phyloP scores from a whole-genome alignment of 1,140 invertebrate species.

The Cydia strobilella region DNA sequence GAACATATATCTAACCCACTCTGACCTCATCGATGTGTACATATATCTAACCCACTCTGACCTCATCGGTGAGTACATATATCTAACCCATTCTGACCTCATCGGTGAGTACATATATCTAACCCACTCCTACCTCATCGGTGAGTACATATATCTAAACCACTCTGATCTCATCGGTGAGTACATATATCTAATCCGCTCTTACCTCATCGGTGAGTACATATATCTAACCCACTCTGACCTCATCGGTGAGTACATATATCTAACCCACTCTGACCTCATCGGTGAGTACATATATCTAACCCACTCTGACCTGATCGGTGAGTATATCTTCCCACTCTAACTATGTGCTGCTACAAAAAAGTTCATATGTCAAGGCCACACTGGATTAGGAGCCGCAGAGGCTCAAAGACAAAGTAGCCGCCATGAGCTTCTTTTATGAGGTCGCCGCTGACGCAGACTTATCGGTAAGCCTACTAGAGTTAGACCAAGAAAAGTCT shows the following conservation, averaged over 20 bases:
- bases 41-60: neutral
- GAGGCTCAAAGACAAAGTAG: conserved; percentile 83
- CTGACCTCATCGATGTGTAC: no score
- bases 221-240: neutral
- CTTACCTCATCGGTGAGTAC: conserved; percentile 84
- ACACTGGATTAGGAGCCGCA: conserved; percentile 63
- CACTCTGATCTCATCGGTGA: no score
- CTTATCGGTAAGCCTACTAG: no score
- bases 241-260: no score
- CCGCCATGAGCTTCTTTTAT: conserved; percentile 43
- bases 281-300: conserved; percentile 20
- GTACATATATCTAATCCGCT: conserved; percentile 67
- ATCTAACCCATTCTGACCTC: neutral
- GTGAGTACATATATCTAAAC: conserved; percentile 60
- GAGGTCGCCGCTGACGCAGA: no score
- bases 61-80: neutral
- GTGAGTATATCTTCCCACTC: conserved; percentile 66
- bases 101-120: no score
- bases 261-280: conserved; percentile 77
- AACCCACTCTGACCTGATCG: no score
- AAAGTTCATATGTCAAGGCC: conserved; percentile 68
- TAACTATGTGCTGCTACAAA: conserved; percentile 52
- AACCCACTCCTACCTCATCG: conserved; percentile 84
- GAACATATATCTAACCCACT: conserved; percentile 70
- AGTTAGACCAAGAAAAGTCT: no score